phyloP scores from a whole-genome alignment of 2,797 vertebrate species.

The Eurystomus glaucurus region DNA sequence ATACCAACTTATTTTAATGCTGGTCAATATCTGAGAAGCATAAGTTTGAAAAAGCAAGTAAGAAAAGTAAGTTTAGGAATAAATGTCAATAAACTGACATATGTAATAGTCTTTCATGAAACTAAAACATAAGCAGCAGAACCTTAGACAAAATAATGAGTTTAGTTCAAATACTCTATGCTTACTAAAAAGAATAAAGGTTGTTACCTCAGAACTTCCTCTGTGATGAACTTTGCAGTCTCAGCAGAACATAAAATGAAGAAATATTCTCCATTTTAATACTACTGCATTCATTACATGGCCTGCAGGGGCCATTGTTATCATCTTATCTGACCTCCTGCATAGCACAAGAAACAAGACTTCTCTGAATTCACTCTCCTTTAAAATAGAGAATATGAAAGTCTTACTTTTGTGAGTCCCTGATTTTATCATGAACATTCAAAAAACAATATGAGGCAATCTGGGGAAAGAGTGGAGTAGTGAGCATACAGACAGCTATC shows the following conservation, averaged over 20 bases:
- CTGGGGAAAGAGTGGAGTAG: background rate
- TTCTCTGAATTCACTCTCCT: fast-evolving
- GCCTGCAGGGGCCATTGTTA: background rate
- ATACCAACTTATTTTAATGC: background rate
- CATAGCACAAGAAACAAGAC: background rate
- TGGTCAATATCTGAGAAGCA: background rate
- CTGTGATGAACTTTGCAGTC: background rate
- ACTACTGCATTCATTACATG: background rate
- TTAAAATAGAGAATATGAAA: background rate
- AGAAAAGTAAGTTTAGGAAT: background rate
- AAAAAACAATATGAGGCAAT: background rate
- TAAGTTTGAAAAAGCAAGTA: background rate
- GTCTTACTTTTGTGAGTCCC: background rate
- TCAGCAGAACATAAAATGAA: conserved; percentile 2
- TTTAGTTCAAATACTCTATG: background rate
- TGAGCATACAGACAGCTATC: background rate
- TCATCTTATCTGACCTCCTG: background rate
- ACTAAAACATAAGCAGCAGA: background rate
- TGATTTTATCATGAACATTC: background rate
- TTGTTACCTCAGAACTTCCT: background rate
- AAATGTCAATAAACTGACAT: background rate
- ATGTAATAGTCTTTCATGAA: background rate
- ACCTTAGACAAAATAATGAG: background rate
- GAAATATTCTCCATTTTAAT: background rate
- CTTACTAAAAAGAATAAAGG: background rate